Conservation (phyloP, 2,113 vertebrate genomes). For the Pleuronectes platessa region DNA sequence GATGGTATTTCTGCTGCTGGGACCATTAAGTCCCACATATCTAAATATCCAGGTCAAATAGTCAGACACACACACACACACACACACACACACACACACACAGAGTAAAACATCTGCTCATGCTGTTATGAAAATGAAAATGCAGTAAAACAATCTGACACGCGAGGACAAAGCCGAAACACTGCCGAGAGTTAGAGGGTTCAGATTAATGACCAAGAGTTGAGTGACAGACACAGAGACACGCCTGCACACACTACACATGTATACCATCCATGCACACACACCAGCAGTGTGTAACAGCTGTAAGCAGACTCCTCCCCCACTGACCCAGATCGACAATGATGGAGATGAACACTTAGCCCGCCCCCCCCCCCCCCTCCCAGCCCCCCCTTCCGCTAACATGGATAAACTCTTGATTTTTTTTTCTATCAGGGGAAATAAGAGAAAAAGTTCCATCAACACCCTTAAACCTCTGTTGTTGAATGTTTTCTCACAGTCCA, state of each 20-base stretch:
- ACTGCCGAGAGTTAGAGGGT: conserved; percentile 7
- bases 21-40: conserved; percentile 40
- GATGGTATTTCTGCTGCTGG: conserved; percentile 22
- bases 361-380: neutral
- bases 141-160: conserved; percentile 26
- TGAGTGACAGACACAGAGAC: neutral
- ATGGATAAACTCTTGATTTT: neutral
- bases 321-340: conserved; percentile 71
- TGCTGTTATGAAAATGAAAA: conserved; percentile 42
- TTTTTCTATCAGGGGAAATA: neutral
- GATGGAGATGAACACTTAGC: conserved; percentile 35
- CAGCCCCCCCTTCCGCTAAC: neutral
- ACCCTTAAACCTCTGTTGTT: too few species aligned
- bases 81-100: conserved; percentile 4
- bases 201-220: conserved; percentile 29
- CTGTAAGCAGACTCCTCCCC: conserved; percentile 61
- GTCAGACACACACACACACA: conserved; percentile 5
- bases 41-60: conserved; percentile 24
- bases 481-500: neutral
- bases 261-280: conserved; percentile 3
- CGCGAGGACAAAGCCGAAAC: conserved; percentile 21
- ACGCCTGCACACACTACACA: conserved; percentile 1
- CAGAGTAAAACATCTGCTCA: conserved; percentile 45
- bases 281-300: conserved; percentile 57
- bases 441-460: neutral